These are phyloP conservation scores for Hypsibius dujardini DNA, from an alignment of 1,140 invertebrate genomes.

Conservation along the genomic window DNA sequence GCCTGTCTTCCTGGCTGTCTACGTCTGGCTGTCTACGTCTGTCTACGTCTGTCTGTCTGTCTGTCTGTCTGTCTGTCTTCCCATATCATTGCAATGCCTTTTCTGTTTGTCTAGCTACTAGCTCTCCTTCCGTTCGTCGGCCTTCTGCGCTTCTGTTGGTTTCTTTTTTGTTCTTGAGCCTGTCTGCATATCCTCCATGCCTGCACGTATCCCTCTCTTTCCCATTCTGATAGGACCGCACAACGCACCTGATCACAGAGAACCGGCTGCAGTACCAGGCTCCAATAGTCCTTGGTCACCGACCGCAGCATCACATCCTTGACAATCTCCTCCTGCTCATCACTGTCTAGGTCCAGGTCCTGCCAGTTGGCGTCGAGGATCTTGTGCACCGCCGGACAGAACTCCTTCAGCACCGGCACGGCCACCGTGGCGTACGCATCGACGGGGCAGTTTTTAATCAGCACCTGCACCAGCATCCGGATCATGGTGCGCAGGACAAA, in stretches of 20 bases:
- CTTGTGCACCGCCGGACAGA: conserved; percentile 12
- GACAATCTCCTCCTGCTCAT: conserved; percentile 10
- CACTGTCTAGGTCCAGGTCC: not conserved
- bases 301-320: conserved; percentile 5
- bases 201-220: too few species aligned
- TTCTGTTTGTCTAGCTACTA: too few species aligned
- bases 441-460: not conserved
- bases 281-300: not conserved
- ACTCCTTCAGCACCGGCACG: not conserved
- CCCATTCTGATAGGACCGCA: too few species aligned
- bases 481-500: not conserved
- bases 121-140: too few species aligned
- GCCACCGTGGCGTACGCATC: not conserved
- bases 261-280: not conserved
- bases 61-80: too few species aligned
- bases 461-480: not conserved
- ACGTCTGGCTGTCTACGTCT: too few species aligned
- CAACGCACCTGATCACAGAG: not conserved
- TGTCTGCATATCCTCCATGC: too few species aligned
- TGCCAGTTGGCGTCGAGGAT: not conserved
- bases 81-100: too few species aligned
- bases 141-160: too few species aligned
- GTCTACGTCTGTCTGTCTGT: too few species aligned
- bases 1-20: too few species aligned
- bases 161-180: too few species aligned